Evolutionary conservation across 2,113 vertebrate species (phyloP).

Genomic region (Nannobrachium achirus): DNA sequence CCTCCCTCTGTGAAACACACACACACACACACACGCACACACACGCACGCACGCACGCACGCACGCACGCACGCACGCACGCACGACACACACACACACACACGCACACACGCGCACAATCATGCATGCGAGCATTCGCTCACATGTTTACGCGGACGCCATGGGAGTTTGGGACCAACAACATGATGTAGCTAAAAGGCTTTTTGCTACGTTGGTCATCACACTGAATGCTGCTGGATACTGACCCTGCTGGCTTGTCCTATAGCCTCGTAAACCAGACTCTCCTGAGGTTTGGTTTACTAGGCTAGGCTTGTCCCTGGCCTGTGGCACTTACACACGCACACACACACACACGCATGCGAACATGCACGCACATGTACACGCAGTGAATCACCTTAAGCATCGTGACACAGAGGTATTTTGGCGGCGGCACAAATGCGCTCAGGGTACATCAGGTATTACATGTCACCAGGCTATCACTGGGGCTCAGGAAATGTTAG

Average conservation of each 20-base stretch:
- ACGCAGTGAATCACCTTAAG: constrained; percentile 44
- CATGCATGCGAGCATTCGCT: not conserved
- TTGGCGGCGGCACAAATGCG: constrained; percentile 49
- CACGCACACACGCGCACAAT: constrained; percentile 8
- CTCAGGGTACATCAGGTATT: not conserved
- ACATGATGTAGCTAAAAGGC: too few species aligned
- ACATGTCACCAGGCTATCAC: too few species aligned
- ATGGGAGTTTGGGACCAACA: not conserved
- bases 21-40: constrained; percentile 23
- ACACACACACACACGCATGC: constrained; percentile 4
- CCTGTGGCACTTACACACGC: not conserved
- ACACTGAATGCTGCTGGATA: too few species aligned
- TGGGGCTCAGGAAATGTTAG: too few species aligned
- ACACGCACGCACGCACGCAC: constrained; percentile 24
- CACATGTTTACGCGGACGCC: not conserved
- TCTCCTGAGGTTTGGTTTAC: too few species aligned
- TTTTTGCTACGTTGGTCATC: too few species aligned
- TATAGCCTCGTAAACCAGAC: too few species aligned
- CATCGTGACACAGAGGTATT: constrained; percentile 53
- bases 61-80: constrained; percentile 5
- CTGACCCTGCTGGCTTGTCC: too few species aligned
- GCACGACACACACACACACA: not conserved
- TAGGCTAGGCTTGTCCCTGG: too few species aligned
- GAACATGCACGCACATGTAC: too few species aligned
- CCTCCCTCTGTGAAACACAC: constrained; percentile 19